Evolutionary conservation across 2,113 vertebrate species (phyloP).

Genomic region (Seriola rivoliana): DNA sequence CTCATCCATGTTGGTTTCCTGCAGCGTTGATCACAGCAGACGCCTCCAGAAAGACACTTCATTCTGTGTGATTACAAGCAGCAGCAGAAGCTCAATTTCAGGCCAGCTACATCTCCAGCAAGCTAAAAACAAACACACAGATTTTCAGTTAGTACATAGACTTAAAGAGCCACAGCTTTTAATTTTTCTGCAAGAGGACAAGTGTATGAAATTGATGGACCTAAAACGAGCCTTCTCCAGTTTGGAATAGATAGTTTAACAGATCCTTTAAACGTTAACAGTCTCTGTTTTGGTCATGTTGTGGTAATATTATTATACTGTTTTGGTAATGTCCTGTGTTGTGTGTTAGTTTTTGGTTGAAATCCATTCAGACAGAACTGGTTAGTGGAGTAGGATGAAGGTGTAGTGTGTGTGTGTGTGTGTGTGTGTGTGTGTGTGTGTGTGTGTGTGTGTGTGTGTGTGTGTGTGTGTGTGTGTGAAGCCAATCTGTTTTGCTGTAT

Average conservation of each 20-base stretch:
- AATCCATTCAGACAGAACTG: constrained; percentile 52
- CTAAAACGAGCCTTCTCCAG: neutral
- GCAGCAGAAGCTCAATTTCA: neutral
- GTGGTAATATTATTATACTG: neutral
- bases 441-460: constrained; percentile 33
- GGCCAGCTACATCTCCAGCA: neutral
- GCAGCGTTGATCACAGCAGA: constrained; percentile 16
- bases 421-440: constrained; percentile 37
- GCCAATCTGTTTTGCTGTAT: constrained; percentile 80
- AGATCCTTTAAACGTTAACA: neutral
- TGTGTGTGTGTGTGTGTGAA: constrained; percentile 44
- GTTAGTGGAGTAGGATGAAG: constrained; percentile 57
- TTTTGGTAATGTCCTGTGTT: constrained; percentile 18
- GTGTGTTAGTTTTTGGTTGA: constrained; percentile 47
- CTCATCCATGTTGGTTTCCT: neutral
- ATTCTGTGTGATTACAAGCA: constrained; percentile 5
- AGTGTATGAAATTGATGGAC: neutral
- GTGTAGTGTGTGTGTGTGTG: constrained; percentile 46
- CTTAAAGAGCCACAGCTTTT: neutral
- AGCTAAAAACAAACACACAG: neutral
- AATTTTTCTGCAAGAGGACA: neutral
- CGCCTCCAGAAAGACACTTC: neutral
- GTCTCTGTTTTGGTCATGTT: constrained; percentile 7
- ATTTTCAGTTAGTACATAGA: no score
- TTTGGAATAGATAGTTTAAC: neutral